phyloP scores from a whole-genome alignment of 2,797 vertebrate species.

The Tadarida brasiliensis region DNA sequence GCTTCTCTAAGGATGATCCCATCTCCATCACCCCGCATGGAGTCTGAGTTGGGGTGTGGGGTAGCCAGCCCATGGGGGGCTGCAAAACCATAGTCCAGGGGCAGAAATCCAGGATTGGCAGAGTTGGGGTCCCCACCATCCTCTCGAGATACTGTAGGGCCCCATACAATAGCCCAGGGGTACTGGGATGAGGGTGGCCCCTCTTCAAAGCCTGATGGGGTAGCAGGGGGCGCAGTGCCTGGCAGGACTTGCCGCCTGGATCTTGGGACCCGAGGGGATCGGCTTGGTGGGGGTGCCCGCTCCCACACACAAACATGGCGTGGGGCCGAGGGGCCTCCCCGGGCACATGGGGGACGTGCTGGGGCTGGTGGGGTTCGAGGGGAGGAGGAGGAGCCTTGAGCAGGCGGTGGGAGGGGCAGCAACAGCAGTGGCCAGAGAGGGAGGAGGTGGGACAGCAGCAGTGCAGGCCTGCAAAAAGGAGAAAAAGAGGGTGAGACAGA shows the following conservation, averaged over 20 bases:
- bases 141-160: constrained; percentile 90
- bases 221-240: constrained; percentile 84
- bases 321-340: constrained; percentile 84
- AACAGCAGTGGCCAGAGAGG: constrained; percentile 88
- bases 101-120: constrained; percentile 88
- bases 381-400: constrained; percentile 84
- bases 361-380: constrained; percentile 80
- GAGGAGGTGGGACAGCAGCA: constrained; percentile 84
- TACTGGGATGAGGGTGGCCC: constrained; percentile 90
- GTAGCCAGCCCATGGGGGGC: constrained; percentile 88
- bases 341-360: constrained; percentile 87
- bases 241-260: constrained; percentile 85
- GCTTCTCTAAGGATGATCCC: constrained; percentile 89
- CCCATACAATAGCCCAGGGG: constrained; percentile 92
- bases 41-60: constrained; percentile 88
- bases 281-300: constrained; percentile 84
- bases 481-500: constrained; percentile 38
- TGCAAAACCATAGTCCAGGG: constrained; percentile 89
- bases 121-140: constrained; percentile 89
- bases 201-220: constrained; percentile 89
- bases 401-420: constrained; percentile 80
- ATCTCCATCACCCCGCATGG: constrained; percentile 85
- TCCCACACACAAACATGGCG: constrained; percentile 89
- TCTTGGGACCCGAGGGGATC: constrained; percentile 78
- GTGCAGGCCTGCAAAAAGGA: constrained; percentile 70